phyloP scores from a whole-genome alignment of 2,888 invertebrate species.

The Thecocarcelia acutangulata region DNA sequence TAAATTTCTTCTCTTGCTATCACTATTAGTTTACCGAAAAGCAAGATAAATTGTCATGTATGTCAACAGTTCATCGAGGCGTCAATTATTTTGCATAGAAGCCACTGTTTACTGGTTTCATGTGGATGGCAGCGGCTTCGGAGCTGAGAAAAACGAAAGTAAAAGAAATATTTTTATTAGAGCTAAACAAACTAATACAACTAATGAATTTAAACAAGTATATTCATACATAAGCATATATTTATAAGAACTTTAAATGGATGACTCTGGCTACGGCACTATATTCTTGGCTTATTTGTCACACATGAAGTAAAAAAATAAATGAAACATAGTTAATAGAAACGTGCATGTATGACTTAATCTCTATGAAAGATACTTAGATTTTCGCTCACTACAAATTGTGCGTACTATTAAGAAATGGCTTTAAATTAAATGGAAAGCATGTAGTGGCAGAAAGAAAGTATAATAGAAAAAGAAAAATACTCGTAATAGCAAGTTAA shows the following conservation, averaged over 20 bases:
- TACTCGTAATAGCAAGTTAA: conserved; percentile 48
- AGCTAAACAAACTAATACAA: conserved; percentile 74
- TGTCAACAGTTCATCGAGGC: conserved; percentile 81
- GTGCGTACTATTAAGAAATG: conserved; percentile 31
- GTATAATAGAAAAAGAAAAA: conserved; percentile 41
- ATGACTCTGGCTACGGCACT: not conserved
- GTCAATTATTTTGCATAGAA: conserved; percentile 80
- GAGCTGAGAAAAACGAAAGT: conserved; percentile 41
- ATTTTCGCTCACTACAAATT: conserved; percentile 49
- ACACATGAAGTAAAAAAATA: conserved; percentile 41
- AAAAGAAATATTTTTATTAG: conserved; percentile 63
- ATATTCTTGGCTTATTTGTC: conserved; percentile 51
- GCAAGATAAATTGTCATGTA: conserved; percentile 78
- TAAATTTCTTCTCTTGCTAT: conserved; percentile 3
- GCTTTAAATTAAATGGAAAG: not conserved
- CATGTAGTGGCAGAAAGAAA: conserved; percentile 16
- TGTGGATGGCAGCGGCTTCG: not conserved
- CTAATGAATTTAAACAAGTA: conserved; percentile 79
- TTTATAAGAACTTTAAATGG: not conserved
- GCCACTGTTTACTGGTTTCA: conserved; percentile 7
- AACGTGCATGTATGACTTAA: conserved; percentile 80
- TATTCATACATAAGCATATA: conserved; percentile 46
- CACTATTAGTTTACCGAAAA: conserved; percentile 38
- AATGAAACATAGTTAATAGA: conserved; percentile 59
- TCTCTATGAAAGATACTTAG: conserved; percentile 77